Evolutionary conservation across 2,888 invertebrate genomes (phyloP), one percentile per base, ranked within the genome.

Genomic region (Drosophila sordidula): DNA sequence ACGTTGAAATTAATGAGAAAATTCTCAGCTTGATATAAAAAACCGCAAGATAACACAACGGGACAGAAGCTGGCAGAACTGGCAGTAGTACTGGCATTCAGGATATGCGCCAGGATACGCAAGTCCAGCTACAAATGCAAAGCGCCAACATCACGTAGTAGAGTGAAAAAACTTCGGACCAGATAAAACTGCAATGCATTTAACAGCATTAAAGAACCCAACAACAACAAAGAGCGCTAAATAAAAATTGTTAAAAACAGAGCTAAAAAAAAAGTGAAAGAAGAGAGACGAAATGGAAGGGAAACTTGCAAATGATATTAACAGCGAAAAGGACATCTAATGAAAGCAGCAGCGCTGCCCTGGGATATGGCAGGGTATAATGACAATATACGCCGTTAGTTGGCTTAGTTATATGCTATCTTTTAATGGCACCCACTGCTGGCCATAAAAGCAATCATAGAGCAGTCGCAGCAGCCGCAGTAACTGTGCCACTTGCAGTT

Each of bases 1-100:
- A 87, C 77, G 83, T 85, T 82, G 88, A 87, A 83, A 87, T 83
- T 87, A 83, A 87, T 83, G 83, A 87, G 83, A 88, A 83, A 83
- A 83, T 83, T 83, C 88, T 80, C 83, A 46, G 80, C 83, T 80
- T 88, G 71, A 81, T 77, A 80, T 74, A 79, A 76, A 87, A 87
- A 83, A 77, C 86, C 86, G 39, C 83, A 74, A 85, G 83, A 83
- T 83, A 83, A 77, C 86, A 85, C 74, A 72, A 67, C 70, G 46
- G 63, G 49, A 42, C 62, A 52, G 66, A 38, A 52, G 47, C 41
- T 18, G 18, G 36, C 50, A 16, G 29, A 22, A 55, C 52, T 56
- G 42, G 22, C 4, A 0, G 29, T 29, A 29, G 9, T 9, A 9
- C 66, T 67, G 70, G 63, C 63, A 63, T 72, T 58, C 75, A 42